Evolutionary conservation across 2,113 vertebrate genomes (phyloP).

Genomic region (Prunella himalayana): DNA sequence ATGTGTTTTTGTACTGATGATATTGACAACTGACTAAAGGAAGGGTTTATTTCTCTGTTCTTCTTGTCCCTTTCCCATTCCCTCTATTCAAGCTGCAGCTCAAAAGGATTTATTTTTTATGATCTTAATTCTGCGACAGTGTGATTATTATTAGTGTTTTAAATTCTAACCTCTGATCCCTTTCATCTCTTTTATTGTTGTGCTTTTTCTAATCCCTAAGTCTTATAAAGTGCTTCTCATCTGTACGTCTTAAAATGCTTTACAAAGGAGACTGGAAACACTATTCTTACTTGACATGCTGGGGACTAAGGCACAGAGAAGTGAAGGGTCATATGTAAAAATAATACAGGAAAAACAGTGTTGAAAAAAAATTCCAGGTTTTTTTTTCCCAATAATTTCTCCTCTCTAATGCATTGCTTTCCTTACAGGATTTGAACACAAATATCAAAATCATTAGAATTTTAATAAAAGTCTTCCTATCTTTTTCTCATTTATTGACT

Average conservation of each 20-base stretch:
- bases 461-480: neutral
- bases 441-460: neutral
- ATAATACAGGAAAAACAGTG: neutral
- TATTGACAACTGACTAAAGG: constrained; percentile 35
- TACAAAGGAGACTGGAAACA: neutral
- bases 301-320: neutral
- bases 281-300: neutral
- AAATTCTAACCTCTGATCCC: constrained; percentile 39
- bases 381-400: neutral
- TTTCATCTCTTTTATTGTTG: constrained; percentile 45
- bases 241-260: neutral
- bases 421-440: neutral
- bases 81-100: neutral
- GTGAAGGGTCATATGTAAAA: neutral
- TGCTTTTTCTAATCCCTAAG: constrained; percentile 23
- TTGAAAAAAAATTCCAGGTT: neutral
- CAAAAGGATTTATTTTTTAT: constrained; percentile 33
- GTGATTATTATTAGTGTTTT: constrained; percentile 42
- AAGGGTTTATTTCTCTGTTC: neutral
- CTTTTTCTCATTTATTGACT: neutral
- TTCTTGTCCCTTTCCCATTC: neutral
- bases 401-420: neutral
- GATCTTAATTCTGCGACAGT: constrained; percentile 42
- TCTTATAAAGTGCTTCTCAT: constrained; percentile 22
- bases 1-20: constrained; percentile 1